Evolutionary conservation across 2,797 vertebrate species (phyloP), one percentile per base, ranked within the genome.

Genomic region (Monodelphis domestica): DNA sequence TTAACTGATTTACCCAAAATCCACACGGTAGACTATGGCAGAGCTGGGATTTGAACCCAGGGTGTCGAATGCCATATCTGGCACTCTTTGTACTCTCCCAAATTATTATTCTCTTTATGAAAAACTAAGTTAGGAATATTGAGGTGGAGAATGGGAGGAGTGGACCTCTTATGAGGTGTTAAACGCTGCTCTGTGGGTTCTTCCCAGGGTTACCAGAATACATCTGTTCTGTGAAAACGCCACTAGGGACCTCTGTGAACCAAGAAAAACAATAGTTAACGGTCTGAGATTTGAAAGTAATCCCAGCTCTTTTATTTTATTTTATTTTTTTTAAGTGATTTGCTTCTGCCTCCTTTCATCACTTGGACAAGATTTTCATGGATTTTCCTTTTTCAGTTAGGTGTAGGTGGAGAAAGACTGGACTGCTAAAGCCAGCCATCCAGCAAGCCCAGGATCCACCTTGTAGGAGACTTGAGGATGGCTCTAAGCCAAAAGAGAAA

Each of bases 231-330:
- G 87, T 95, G 9, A 92, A 97, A 89, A 56, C 94, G 93, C 96
- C 94, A n/a, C 53, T 89, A 70, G 95, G 91, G 89, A 91, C 89
- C 93, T 97, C 94, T 55, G 29, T 63, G 89, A 94, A 96, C 95
- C 94, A 95, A 98, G 96, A 96, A 97, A 96, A 97, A 24, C 3
- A 70, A 91, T 97, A 97, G 92, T 4, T 1, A 21, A 38, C 59
- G 89, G 70, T 88, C 57, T 94, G 94, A 89, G 70, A 95, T 96
- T 96, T 96, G 94, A 96, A 98, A 98, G 96, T 90, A 97, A 95
- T 95, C 90, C 91, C 88, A 94, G 95, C 96, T 88, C 30, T 89
- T 53, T 54, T 2, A 29, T 45, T 84, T n/a, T 95, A 54, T 90
- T 89, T 96, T 91, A 90, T 89, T 96, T 91, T 63, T 95, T 95